phyloP scores from a whole-genome alignment of 2,113 vertebrate genomes.

The Oryzias melastigma region DNA sequence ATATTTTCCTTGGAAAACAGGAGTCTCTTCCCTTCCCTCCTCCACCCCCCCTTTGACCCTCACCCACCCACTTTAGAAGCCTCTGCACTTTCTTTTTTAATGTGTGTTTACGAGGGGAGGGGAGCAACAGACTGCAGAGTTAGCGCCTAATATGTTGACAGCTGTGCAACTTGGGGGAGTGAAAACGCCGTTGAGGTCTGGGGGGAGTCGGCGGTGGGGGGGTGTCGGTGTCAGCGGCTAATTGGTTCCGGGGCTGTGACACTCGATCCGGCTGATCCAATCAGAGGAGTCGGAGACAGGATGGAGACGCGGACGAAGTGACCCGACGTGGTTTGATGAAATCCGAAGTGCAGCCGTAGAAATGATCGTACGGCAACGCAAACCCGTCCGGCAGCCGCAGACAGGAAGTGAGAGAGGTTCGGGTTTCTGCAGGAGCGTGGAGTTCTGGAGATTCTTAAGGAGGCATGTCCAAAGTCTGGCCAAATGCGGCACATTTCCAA shows the following conservation, averaged over 20 bases:
- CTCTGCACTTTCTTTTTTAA: conserved; percentile 92
- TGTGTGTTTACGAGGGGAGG: conserved; percentile 57
- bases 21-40: conserved; percentile 71
- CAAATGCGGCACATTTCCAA: no score
- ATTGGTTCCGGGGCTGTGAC: conserved; percentile 80
- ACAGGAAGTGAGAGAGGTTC: no score
- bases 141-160: conserved; percentile 93
- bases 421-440: no score
- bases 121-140: conserved; percentile 71
- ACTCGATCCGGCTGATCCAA: conserved; percentile 75
- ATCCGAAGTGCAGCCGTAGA: background rate
- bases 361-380: no score
- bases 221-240: conserved; percentile 87
- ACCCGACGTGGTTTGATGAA: conserved; percentile 24
- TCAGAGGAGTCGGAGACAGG: conserved; percentile 70
- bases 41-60: background rate
- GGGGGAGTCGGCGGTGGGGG: conserved; percentile 80
- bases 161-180: conserved; percentile 86
- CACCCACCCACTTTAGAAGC: conserved; percentile 82
- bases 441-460: no score
- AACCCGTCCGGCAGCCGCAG: no score
- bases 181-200: conserved; percentile 82
- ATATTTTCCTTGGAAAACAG: conserved; percentile 90
- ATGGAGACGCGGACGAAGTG: conserved; percentile 26
- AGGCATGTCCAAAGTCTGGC: no score